Percentiles rank a stretch among this genome's conserved stretches.
Evolutionary conservation across 2,113 vertebrate genomes (phyloP).

Genomic region (Loxodonta africana): DNA sequence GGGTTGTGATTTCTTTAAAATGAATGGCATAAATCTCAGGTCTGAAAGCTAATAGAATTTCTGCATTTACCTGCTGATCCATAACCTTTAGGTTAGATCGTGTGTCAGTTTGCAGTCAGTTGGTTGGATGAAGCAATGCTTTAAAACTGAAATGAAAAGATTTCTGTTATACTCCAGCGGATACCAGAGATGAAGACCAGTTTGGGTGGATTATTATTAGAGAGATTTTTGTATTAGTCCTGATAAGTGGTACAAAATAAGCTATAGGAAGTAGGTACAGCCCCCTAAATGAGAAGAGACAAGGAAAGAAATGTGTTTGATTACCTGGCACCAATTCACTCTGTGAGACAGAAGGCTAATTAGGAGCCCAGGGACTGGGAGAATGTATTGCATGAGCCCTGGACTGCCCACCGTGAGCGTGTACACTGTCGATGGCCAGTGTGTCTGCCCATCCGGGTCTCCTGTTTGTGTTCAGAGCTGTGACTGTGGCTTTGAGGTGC

Average conservation of each 20-base stretch:
- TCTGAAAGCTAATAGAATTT: conserved; percentile 90
- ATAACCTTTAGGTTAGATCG: conserved; percentile 88
- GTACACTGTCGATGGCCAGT: no score
- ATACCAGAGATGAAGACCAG: conserved; percentile 81
- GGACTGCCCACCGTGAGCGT: no score
- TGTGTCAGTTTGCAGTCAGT: conserved; percentile 84
- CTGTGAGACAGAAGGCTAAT: conserved; percentile 32
- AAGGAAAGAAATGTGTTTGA: conserved; percentile 76
- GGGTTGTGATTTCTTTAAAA: conserved; percentile 90
- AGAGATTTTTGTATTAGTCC: conserved; percentile 84
- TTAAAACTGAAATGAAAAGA: conserved; percentile 88
- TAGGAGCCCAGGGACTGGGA: conserved; percentile 45
- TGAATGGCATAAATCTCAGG: conserved; percentile 87
- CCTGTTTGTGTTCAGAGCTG: neutral
- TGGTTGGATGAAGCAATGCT: conserved; percentile 87
- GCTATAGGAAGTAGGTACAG: conserved; percentile 65
- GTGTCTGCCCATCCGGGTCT: neutral
- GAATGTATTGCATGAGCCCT: neutral
- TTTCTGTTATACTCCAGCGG: conserved; percentile 84
- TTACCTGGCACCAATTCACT: conserved; percentile 64
- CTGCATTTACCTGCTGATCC: conserved; percentile 89
- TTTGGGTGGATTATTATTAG: conserved; percentile 86
- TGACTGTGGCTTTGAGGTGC: neutral
- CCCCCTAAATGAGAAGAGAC: conserved; percentile 79
- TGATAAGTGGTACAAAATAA: conserved; percentile 84